phyloP scores from a whole-genome alignment of 2,797 vertebrate species.

The Hirundo rustica region DNA sequence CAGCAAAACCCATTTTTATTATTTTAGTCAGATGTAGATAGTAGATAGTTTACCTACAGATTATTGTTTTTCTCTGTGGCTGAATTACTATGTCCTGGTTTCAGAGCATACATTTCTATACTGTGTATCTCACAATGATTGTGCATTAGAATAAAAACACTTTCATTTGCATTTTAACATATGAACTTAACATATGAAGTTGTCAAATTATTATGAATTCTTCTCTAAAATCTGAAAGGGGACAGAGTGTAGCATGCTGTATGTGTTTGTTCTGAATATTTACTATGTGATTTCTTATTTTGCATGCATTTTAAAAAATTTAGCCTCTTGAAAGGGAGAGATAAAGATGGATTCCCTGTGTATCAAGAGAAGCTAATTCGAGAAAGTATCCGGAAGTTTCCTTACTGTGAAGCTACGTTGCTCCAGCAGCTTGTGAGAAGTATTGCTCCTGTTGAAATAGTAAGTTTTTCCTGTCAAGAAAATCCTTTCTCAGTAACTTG shows the following conservation, averaged over 20 bases:
- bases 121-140: not conserved
- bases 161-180: not conserved
- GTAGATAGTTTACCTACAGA: not conserved
- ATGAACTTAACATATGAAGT: not conserved
- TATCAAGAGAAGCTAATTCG: constrained; percentile 95
- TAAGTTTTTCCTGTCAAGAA: constrained; percentile 74
- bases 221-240: not conserved
- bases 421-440: constrained; percentile 98
- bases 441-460: constrained; percentile 95
- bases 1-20: not conserved
- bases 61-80: not conserved
- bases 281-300: not conserved
- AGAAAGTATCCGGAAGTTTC: constrained; percentile 95
- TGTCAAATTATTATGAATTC: not conserved
- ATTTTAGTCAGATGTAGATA: not conserved
- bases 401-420: constrained; percentile 92
- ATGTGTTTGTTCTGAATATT: not conserved
- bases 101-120: not conserved
- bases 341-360: constrained; percentile 89
- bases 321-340: constrained; percentile 92
- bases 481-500: not conserved
- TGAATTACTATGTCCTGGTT: not conserved
- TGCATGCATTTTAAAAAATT: not conserved
- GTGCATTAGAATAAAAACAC: not conserved
- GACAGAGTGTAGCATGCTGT: not conserved